These are phyloP conservation scores for Nesospiza acunhae DNA, from an alignment of 2,113 vertebrate species.

Conservation along the genomic window DNA sequence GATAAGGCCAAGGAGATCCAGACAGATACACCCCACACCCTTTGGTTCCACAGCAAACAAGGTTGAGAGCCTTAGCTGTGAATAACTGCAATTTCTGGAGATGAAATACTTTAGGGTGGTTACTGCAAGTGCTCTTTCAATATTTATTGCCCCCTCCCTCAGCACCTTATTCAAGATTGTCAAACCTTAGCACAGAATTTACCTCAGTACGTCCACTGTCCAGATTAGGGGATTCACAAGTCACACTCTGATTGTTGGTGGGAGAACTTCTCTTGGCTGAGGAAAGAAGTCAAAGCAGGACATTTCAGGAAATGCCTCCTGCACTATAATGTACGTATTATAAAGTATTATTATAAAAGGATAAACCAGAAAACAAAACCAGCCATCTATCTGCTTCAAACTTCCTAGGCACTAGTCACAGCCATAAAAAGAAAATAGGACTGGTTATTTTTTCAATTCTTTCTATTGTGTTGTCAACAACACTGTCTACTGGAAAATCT, in stretches of 20 bases:
- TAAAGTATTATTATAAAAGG: neutral
- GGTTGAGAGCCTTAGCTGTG: neutral
- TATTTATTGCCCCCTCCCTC: neutral
- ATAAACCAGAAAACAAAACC: neutral
- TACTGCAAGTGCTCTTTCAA: neutral
- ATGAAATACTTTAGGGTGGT: neutral
- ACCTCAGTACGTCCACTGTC: slow-evolving; percentile 69
- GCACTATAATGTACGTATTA: neutral
- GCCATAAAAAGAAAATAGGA: neutral
- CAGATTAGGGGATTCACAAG: slow-evolving; percentile 85
- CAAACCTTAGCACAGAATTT: neutral
- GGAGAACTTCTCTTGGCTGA: slow-evolving; percentile 95
- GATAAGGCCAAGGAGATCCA: neutral
- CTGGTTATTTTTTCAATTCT: neutral
- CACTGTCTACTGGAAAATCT: neutral
- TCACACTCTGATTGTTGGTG: slow-evolving; percentile 84
- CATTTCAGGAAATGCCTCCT: neutral
- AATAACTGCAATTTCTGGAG: neutral
- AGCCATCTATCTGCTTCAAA: neutral
- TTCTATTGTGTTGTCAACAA: neutral
- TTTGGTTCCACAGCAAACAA: neutral
- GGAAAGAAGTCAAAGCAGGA: neutral
- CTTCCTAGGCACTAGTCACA: neutral
- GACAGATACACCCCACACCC: neutral
- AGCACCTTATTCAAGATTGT: neutral